These are phyloP conservation scores for Neogale vison DNA, from an alignment of 2,113 vertebrate genomes.

Conservation along the genomic window DNA sequence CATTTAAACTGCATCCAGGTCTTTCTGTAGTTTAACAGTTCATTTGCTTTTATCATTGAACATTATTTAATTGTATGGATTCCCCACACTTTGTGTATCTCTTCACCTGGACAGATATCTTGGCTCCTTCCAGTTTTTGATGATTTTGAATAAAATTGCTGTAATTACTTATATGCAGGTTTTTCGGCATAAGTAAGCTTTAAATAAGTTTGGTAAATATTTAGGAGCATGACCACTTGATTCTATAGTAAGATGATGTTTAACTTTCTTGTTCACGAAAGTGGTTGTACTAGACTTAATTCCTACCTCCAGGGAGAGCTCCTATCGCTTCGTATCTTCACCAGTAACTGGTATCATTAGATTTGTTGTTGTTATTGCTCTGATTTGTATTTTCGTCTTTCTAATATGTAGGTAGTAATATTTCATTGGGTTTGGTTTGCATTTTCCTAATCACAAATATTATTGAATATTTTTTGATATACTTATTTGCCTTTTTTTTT, in stretches of 20 bases:
- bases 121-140: not conserved
- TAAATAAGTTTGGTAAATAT: not conserved
- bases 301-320: not conserved
- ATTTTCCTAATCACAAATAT: not conserved
- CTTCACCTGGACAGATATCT: not conserved
- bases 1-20: not conserved
- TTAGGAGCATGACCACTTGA: not conserved
- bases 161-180: not conserved
- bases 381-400: not conserved
- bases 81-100: not conserved
- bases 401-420: not conserved
- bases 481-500: not conserved
- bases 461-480: not conserved
- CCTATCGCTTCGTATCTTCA: not conserved
- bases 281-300: not conserved
- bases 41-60: not conserved
- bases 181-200: not conserved
- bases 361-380: not conserved
- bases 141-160: not conserved
- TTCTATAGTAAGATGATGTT: not conserved
- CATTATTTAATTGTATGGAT: not conserved
- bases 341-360: not conserved
- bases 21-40: not conserved
- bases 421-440: not conserved
- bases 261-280: not conserved